These are phyloP conservation scores for Zosterops lateralis DNA, from an alignment of 2,113 vertebrate genomes.

Conservation along the genomic window DNA sequence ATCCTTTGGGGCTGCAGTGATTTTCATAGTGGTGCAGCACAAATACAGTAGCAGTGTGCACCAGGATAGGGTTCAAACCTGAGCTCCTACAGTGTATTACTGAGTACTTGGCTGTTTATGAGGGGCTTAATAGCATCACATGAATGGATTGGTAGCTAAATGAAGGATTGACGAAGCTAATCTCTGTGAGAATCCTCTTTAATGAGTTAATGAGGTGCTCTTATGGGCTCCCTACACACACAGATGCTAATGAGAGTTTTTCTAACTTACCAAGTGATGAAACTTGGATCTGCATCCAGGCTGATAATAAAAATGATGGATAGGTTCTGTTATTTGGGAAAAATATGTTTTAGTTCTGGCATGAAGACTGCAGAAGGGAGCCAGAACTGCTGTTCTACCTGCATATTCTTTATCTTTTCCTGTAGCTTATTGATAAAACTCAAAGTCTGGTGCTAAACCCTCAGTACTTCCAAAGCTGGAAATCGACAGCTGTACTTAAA, in stretches of 20 bases:
- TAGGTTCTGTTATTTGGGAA: slow-evolving; percentile 9
- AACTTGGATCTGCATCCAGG: slow-evolving; percentile 36
- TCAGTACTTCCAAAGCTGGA: neutral
- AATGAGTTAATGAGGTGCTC: slow-evolving; percentile 70
- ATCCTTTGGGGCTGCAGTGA: neutral
- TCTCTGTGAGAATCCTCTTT: slow-evolving; percentile 64
- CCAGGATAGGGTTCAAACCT: neutral
- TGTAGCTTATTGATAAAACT: neutral
- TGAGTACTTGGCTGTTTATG: slow-evolving; percentile 28
- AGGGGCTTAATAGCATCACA: slow-evolving; percentile 60
- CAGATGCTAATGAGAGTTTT: slow-evolving; percentile 56
- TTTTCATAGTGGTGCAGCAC: neutral
- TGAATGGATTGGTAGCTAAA: slow-evolving; percentile 66
- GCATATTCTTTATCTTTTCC: neutral
- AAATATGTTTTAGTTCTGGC: slow-evolving; percentile 21
- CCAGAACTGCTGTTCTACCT: neutral
- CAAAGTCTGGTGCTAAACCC: neutral
- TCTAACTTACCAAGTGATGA: slow-evolving; percentile 37
- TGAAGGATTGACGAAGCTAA: slow-evolving; percentile 65
- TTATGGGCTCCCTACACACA: slow-evolving; percentile 46
- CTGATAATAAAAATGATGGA: slow-evolving; percentile 47
- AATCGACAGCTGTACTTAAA: neutral
- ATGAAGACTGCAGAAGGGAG: neutral
- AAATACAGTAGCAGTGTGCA: neutral
- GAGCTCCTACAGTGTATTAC: neutral